Evolutionary conservation across 2,888 invertebrate genomes (phyloP).

Genomic region (Volucella zonaria): DNA sequence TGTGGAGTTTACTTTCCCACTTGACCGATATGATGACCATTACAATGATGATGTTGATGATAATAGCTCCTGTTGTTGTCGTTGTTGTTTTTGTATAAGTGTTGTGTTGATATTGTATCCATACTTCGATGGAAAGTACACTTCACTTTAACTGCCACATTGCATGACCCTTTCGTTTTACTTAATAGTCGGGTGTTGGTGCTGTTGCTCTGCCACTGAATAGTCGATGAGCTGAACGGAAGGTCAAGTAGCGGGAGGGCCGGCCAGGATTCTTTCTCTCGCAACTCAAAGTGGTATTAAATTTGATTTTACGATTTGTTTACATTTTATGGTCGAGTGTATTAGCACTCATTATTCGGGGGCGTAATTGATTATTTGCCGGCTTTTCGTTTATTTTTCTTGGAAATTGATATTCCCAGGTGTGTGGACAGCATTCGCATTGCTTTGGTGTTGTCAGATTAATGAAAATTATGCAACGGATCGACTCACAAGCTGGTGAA

Average conservation of each 20-base stretch:
- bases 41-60: slow-evolving; percentile 68
- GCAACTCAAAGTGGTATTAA: slow-evolving; percentile 71
- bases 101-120: slow-evolving; percentile 45
- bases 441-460: neutral
- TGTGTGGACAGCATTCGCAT: slow-evolving; percentile 1
- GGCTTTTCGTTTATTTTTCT: neutral
- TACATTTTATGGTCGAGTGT: slow-evolving; percentile 49
- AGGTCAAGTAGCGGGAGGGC: slow-evolving; percentile 54
- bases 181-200: slow-evolving; percentile 69
- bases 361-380: slow-evolving; percentile 44
- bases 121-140: slow-evolving; percentile 56
- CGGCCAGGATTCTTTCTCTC: slow-evolving; percentile 50
- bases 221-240: slow-evolving; percentile 50
- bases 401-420: slow-evolving; percentile 26
- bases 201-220: slow-evolving; percentile 62
- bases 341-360: slow-evolving; percentile 51
- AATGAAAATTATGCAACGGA: neutral
- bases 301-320: slow-evolving; percentile 73
- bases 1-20: slow-evolving; percentile 68
- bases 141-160: slow-evolving; percentile 67
- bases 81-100: slow-evolving; percentile 17
- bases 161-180: slow-evolving; percentile 73
- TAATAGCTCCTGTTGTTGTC: slow-evolving; percentile 55
- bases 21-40: slow-evolving; percentile 70
- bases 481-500: too few species aligned